Percentiles rank a stretch among this genome's conserved stretches.
phyloP scores from a whole-genome alignment of 2,797 vertebrate genomes.

The Sebastes trivittatus region DNA sequence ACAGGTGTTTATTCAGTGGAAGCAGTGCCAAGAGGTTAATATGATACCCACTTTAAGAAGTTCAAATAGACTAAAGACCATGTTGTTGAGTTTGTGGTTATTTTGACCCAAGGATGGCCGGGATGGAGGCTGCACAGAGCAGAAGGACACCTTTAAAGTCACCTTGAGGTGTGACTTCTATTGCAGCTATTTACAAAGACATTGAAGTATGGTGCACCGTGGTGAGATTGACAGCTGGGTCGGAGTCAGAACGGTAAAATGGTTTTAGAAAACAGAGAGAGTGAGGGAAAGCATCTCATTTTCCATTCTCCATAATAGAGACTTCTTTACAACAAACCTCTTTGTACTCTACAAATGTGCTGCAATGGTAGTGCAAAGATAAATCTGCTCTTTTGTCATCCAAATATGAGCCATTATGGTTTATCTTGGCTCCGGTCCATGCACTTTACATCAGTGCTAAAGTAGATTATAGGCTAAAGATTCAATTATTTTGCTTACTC shows the following conservation, averaged over 20 bases:
- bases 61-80: constrained; percentile 66
- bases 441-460: not conserved
- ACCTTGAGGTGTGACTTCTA: not conserved
- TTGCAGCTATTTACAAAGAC: not conserved
- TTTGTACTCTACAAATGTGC: not conserved
- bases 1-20: constrained; percentile 69
- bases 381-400: not conserved
- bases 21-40: constrained; percentile 72
- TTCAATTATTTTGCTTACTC: not conserved
- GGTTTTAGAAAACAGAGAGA: not conserved
- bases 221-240: not conserved
- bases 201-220: not conserved
- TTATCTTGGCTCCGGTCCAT: not conserved
- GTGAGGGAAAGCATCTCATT: not conserved
- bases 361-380: not conserved
- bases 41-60: constrained; percentile 73
- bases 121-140: constrained; percentile 18
- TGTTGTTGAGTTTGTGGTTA: constrained; percentile 62
- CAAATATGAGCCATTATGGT: not conserved
- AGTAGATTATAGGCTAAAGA: not conserved
- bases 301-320: not conserved
- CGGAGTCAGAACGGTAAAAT: not conserved
- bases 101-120: constrained; percentile 51
- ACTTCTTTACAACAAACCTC: not conserved
- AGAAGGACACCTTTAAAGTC: constrained; percentile 31